These are phyloP conservation scores for Xiphorhynchus erythropygius DNA, from an alignment of 2,797 vertebrate species.

Conservation along the genomic window DNA sequence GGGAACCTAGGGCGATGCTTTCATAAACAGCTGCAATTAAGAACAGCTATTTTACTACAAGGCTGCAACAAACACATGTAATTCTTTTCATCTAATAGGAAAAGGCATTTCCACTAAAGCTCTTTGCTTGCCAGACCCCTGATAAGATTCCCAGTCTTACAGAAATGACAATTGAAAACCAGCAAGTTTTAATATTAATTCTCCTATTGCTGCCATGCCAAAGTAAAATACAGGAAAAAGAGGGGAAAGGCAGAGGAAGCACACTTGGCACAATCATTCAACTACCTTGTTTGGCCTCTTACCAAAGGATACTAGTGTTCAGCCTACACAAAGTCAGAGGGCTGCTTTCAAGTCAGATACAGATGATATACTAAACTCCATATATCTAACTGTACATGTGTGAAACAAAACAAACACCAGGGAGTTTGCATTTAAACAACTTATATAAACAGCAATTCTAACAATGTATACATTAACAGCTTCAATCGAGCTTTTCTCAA, in stretches of 20 bases:
- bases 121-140: background rate
- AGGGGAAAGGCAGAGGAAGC: background rate
- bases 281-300: background rate
- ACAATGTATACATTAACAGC: background rate
- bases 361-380: background rate
- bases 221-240: background rate
- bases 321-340: slow-evolving; percentile 22
- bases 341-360: slow-evolving; percentile 31
- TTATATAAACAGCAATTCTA: background rate
- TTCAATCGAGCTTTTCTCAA: background rate
- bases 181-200: background rate
- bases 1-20: background rate
- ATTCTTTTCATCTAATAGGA: background rate
- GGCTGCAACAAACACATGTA: background rate
- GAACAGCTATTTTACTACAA: background rate
- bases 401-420: slow-evolving; percentile 30
- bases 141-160: background rate
- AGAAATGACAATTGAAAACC: background rate
- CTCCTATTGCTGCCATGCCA: background rate
- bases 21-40: background rate
- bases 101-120: background rate
- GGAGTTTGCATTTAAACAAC: background rate
- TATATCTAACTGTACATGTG: background rate
- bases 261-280: background rate
- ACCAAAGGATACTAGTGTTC: background rate